phyloP scores from a whole-genome alignment of 35 echinoderm and acorn worm genomes.

The Ptychodera flava region DNA sequence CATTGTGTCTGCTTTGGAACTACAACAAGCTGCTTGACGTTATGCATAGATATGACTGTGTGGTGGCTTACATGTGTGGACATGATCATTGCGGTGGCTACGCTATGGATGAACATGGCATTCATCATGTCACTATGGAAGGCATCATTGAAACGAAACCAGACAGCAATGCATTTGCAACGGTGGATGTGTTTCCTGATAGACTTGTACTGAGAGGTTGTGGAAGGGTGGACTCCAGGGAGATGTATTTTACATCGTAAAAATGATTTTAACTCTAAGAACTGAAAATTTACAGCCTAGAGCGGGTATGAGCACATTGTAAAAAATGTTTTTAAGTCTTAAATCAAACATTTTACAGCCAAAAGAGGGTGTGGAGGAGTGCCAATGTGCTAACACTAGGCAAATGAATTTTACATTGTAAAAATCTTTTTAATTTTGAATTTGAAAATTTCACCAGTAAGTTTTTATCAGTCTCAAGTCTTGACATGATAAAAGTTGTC shows the following conservation, averaged over 20 bases:
- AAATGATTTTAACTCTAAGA: neutral
- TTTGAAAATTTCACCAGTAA: too few species aligned
- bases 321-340: too few species aligned
- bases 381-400: too few species aligned
- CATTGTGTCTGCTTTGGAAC: slow-evolving; percentile 63
- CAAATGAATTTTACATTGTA: too few species aligned
- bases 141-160: slow-evolving; percentile 61
- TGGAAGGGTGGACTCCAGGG: slow-evolving; percentile 18
- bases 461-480: too few species aligned
- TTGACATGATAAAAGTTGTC: too few species aligned
- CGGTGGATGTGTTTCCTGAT: slow-evolving; percentile 51
- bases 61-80: slow-evolving; percentile 62
- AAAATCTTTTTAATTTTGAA: too few species aligned
- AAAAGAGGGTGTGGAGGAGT: too few species aligned
- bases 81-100: slow-evolving; percentile 54
- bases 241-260: neutral
- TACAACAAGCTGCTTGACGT: slow-evolving; percentile 51
- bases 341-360: too few species aligned
- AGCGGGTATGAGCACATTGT: too few species aligned
- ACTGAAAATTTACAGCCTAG: too few species aligned
- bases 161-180: slow-evolving; percentile 53
- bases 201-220: slow-evolving; percentile 27
- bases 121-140: slow-evolving; percentile 57
- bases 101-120: slow-evolving; percentile 34
- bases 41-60: slow-evolving; percentile 42